phyloP scores from a whole-genome alignment of 2,888 invertebrate species.

The Flabesymbios commensalis region DNA sequence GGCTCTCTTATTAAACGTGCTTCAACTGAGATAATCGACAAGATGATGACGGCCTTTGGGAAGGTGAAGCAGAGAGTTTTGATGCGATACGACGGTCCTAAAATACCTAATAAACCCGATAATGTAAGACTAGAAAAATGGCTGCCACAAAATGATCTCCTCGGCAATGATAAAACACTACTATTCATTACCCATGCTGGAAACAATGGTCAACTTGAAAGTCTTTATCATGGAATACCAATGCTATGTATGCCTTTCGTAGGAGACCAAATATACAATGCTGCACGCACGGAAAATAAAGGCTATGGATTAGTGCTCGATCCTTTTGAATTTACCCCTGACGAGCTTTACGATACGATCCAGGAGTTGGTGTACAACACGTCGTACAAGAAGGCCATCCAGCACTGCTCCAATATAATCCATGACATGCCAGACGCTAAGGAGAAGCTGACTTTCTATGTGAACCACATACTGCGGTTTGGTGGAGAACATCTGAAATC shows the following conservation, averaged over 20 bases:
- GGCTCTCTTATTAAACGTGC: neutral
- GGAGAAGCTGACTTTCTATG: too few relatives aligned
- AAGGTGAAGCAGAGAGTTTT: neutral
- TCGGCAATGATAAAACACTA: neutral
- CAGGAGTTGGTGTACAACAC: too few relatives aligned
- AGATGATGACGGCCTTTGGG: constrained; percentile 7
- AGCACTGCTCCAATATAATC: too few relatives aligned
- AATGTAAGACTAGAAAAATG: constrained; percentile 7
- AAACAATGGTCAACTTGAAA: constrained; percentile 12
- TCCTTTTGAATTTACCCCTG: neutral
- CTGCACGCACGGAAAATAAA: neutral
- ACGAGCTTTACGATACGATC: neutral
- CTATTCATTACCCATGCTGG: constrained; percentile 18
- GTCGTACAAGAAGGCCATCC: too few relatives aligned
- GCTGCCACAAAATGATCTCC: constrained; percentile 22
- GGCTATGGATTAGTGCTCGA: neutral
- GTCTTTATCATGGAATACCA: constrained; percentile 12
- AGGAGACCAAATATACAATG: constrained; percentile 11
- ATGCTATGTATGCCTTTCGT: constrained; percentile 9
- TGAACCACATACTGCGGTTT: too few relatives aligned
- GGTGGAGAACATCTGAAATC: too few relatives aligned
- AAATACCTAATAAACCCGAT: neutral
- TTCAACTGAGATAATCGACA: constrained; percentile 1
- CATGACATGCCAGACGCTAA: too few relatives aligned
- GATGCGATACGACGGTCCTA: neutral